phyloP scores from a whole-genome alignment of 2,888 invertebrate genomes.

The Pandemis cinnamomeana region DNA sequence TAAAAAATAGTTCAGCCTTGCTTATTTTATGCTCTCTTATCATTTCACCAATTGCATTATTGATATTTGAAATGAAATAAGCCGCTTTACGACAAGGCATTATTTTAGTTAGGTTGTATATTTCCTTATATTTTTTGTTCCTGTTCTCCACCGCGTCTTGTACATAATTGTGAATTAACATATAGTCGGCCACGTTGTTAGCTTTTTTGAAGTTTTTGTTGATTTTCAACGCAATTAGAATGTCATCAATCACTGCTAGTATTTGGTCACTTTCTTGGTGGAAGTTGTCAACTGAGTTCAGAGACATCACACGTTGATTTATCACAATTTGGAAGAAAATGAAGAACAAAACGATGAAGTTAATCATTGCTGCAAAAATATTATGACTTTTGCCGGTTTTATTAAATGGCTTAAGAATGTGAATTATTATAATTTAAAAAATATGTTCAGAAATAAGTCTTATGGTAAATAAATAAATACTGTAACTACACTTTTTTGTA shows the following conservation, averaged over 20 bases:
- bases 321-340: constrained; percentile 19
- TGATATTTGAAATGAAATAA: constrained; percentile 9
- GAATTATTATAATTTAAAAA: neutral
- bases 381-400: neutral
- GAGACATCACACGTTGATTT: constrained; percentile 32
- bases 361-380: neutral
- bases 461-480: neutral
- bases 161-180: constrained; percentile 50
- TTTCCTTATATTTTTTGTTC: constrained; percentile 21
- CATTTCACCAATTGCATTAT: constrained; percentile 31
- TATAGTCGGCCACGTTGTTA: constrained; percentile 46
- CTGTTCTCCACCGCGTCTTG: constrained; percentile 13
- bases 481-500: neutral
- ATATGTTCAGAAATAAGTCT: neutral
- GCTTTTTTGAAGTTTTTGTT: constrained; percentile 45
- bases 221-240: constrained; percentile 53
- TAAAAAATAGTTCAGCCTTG: neutral
- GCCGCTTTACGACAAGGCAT: constrained; percentile 20
- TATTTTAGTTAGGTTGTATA: constrained; percentile 12
- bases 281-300: constrained; percentile 47
- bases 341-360: constrained; percentile 2
- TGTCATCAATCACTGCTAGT: constrained; percentile 50
- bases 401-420: neutral
- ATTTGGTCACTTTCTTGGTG: constrained; percentile 47
- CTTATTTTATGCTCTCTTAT: constrained; percentile 11